Evolutionary conservation across 92 coral and sea anemone species (phyloP).

Genomic region (Porites evermanni): DNA sequence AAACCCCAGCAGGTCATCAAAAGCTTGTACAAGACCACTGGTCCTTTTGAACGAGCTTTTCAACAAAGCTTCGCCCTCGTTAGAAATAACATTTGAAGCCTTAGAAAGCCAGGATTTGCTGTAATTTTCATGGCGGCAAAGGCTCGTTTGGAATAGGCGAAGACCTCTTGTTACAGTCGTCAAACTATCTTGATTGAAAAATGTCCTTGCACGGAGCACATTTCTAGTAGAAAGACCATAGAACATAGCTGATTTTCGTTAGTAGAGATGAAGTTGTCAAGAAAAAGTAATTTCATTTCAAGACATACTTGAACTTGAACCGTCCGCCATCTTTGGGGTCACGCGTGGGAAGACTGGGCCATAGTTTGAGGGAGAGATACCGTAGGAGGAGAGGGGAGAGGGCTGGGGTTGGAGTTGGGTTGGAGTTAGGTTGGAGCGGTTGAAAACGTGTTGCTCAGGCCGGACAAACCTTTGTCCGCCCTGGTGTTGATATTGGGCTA

Average conservation of each 20-base stretch:
- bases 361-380: not conserved
- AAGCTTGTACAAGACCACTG: conserved; percentile 64
- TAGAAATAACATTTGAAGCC: conserved; percentile 42
- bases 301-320: not conserved
- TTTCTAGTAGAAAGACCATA: not conserved
- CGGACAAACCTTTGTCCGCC: no score
- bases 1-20: conserved; percentile 90
- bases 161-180: not conserved
- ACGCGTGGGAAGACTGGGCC: not conserved
- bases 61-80: conserved; percentile 36
- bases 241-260: not conserved
- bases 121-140: not conserved
- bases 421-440: no score
- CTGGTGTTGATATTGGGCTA: no score
- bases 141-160: conserved; percentile 25
- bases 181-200: not conserved
- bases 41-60: conserved; percentile 54
- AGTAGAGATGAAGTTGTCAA: not conserved
- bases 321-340: conserved; percentile 9
- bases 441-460: no score
- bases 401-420: no score
- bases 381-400: no score
- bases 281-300: not conserved
- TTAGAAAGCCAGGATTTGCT: conserved; percentile 24
- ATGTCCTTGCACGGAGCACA: not conserved